These are phyloP conservation scores for Piezodorus guildinii DNA, from an alignment of 1,140 invertebrate genomes.

Conservation along the genomic window DNA sequence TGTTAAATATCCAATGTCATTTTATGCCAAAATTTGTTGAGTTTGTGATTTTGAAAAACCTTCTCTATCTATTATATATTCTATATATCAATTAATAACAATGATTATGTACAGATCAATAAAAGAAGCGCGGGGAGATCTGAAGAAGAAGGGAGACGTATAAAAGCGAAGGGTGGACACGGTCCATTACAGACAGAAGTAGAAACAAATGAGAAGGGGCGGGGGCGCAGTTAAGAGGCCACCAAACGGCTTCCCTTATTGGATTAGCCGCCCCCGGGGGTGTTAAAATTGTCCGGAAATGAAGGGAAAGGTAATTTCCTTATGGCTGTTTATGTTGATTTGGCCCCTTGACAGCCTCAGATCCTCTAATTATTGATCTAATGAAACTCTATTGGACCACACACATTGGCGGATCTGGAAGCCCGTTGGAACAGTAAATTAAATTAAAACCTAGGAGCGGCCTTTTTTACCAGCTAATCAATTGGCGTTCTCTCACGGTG, in stretches of 20 bases:
- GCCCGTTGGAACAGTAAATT: background rate
- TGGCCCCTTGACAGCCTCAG: background rate
- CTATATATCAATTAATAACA: too few relatives aligned
- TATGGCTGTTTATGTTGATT: slow-evolving; percentile 1
- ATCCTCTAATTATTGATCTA: background rate
- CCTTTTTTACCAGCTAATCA: background rate
- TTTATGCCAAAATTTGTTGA: too few relatives aligned
- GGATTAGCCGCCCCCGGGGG: background rate
- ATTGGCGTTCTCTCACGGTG: background rate
- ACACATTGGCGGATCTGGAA: background rate
- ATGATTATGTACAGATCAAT: too few relatives aligned
- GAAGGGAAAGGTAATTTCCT: slow-evolving; percentile 8
- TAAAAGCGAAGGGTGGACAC: background rate
- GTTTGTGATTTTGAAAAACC: too few relatives aligned
- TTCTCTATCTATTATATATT: too few relatives aligned
- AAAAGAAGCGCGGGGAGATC: too few relatives aligned
- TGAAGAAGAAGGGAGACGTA: background rate
- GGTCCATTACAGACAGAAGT: slow-evolving; percentile 4
- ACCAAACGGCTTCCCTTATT: background rate
- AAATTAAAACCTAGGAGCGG: slow-evolving; percentile 4
- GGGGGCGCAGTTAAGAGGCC: background rate
- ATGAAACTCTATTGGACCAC: slow-evolving; percentile 8
- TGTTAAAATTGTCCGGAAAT: slow-evolving; percentile 6
- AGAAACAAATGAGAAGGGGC: slow-evolving; percentile 1
- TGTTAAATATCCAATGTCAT: too few relatives aligned